Evolutionary conservation across 2,797 vertebrate genomes (phyloP), one percentile per base, ranked within the genome.

Genomic region (Melanotaenia trifasciata): DNA sequence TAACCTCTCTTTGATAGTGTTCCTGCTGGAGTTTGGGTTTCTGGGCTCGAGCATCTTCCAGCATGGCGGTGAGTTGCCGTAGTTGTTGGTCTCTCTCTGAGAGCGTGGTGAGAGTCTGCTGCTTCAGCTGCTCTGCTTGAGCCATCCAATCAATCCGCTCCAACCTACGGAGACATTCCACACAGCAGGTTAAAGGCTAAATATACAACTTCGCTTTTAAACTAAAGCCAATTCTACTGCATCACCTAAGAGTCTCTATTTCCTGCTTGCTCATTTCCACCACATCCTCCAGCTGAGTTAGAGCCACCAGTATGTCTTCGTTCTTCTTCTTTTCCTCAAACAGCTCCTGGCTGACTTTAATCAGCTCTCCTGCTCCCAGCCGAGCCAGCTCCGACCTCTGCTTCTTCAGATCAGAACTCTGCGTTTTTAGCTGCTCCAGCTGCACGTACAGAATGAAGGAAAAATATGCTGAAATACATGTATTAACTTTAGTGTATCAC

Each of bases 21-120:
- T 94, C 91, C 61, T 92, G 91, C 64, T 77, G 51, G 0, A 79
- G 72, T 81, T 91, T 94, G 60, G 93, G 89, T 24, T 36, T 70
- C 0, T 89, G 85, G 2, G 71, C 22, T n/a, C 61, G 93, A 5
- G 85, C 77, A 38, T 97, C 96, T 80, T 95, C 95, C 70, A 90
- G 54, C 80, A 96, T 87, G 81, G 84, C 90, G 33, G 87, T 89
- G 53, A 97, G 90, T 18, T 94, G 95, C 47, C 89, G 91, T 71
- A 96, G 88, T 62, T 96, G 95, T 50, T 95, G 95, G 83, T 98
- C 96, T 50, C 95, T 95, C 73, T 97, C 96, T 0, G 96, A 94
- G n/a, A 98, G 89, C 0, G 95, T 93, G 82, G 93, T 53, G 66
- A 97, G 92, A 38, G 95, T 97, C 88, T 98, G 96, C 72, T 97